Conservation (phyloP, 1,140 invertebrate genomes). For the Wasmannia auropunctata region DNA sequence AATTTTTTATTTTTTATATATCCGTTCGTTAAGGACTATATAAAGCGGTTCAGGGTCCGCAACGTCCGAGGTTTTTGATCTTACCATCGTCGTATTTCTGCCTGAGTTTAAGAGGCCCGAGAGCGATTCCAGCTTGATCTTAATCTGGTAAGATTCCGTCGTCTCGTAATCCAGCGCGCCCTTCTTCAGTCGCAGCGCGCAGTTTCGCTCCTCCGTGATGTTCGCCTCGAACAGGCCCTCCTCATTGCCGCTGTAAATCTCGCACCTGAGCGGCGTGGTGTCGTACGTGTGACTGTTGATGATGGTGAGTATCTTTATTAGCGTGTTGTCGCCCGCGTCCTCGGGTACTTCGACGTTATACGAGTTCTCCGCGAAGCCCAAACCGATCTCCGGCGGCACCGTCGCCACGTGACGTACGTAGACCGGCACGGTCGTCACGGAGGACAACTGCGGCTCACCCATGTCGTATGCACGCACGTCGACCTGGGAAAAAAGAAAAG, state of each 20-base stretch:
- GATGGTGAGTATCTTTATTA: conserved; percentile 90
- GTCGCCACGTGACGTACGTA: conserved; percentile 92
- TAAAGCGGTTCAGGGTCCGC: too few relatives aligned
- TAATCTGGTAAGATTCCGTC: conserved; percentile 90
- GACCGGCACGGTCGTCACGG: conserved; percentile 91
- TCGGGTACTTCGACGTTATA: conserved; percentile 93
- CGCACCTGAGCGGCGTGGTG: conserved; percentile 90
- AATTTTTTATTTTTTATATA: background rate
- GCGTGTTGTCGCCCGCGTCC: conserved; percentile 88
- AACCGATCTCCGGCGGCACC: conserved; percentile 88
- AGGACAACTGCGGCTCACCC: conserved; percentile 93
- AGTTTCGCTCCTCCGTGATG: conserved; percentile 91
- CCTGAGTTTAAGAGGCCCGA: conserved; percentile 91
- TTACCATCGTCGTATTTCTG: conserved; percentile 88
- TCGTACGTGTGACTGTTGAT: conserved; percentile 89
- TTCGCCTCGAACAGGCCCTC: conserved; percentile 89
- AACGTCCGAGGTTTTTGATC: too few relatives aligned
- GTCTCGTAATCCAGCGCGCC: conserved; percentile 91
- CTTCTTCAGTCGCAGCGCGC: conserved; percentile 89
- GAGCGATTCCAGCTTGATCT: conserved; percentile 91
- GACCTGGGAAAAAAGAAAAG: conserved; percentile 86
- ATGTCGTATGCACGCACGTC: conserved; percentile 95
- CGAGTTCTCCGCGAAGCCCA: conserved; percentile 93
- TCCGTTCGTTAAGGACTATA: background rate
- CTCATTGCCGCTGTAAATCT: conserved; percentile 90